Base-by-base conservation (phyloP, 2,888 invertebrate genomes). In the Branchipolynoe longqiensis region DNA sequence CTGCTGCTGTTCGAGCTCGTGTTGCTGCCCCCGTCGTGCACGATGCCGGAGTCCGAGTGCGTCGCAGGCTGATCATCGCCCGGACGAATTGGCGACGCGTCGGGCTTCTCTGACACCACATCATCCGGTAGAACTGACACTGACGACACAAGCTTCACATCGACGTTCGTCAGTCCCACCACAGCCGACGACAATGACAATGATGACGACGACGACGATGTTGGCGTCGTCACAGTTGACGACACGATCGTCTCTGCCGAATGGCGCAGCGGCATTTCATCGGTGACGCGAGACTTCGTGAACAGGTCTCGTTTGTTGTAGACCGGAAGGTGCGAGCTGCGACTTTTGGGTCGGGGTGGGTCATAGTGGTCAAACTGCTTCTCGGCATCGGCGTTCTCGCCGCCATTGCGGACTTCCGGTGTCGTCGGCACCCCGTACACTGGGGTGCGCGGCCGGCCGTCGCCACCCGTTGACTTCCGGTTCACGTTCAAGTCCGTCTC, bases 21-120 rank as follows among this genome's bases (percentile, higher is more conserved):
- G 41, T 78, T 78, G n/a, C 41, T 41, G 25, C 78, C 78, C 3
- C 78, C 78, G 31, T 78, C 78, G 41, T 78, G 78, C 48, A 78
- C 78, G 78, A 78, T 78, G 25, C 78, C 78, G 25, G 78, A 78
- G 54, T 78, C 78, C 48, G 78, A 78, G 54, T 78, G 78, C 8
- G 78, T 78, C 48, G 78, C 78, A 4, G 78, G 48, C 41, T 41
- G 25, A 12, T 78, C 78, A 28, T 41, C 78, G 0, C 78, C 78
- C 62, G 31, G 6, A 33, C 33, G 69, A 14, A 2, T 1, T 22
- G 69, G 69, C 36, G 69, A 69, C 69, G 69, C 12, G 22, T 22
- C 38, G 69, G 22, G 36, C 69, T 69, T 31, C 62, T 62, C 62
- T 1, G 3, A 12, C 4, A 62, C 62, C 62, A 3, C 25, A 25